phyloP scores from a whole-genome alignment of 2,888 invertebrate genomes.

The Hofmannophila pseudospretella region DNA sequence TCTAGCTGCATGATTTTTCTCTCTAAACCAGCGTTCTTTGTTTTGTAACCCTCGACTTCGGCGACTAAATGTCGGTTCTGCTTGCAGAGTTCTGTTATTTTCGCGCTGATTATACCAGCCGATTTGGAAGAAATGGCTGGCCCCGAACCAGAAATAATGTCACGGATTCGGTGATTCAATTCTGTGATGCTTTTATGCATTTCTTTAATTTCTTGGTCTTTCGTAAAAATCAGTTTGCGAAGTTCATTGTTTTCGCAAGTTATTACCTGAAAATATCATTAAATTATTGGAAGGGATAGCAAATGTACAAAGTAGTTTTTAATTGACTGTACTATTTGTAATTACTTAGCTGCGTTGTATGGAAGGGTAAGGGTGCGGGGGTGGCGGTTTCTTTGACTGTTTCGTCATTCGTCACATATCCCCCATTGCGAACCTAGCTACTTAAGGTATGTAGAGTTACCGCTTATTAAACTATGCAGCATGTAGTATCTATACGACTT shows the following conservation, averaged over 20 bases:
- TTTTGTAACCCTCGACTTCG: constrained; percentile 78
- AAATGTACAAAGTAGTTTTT: no score
- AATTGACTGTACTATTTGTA: no score
- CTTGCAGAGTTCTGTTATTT: constrained; percentile 82
- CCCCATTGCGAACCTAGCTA: no score
- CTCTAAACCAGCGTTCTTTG: constrained; percentile 76
- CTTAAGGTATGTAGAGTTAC: no score
- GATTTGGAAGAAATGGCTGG: constrained; percentile 69
- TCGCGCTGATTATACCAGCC: constrained; percentile 77
- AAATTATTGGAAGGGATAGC: no score
- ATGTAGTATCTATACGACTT: no score
- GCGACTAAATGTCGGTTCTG: constrained; percentile 80
- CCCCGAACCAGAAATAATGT: constrained; percentile 65
- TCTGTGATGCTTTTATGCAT: constrained; percentile 56
- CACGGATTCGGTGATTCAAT: constrained; percentile 67
- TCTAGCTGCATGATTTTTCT: constrained; percentile 66
- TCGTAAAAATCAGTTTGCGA: constrained; percentile 65
- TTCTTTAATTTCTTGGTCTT: constrained; percentile 64
- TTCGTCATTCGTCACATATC: no score
- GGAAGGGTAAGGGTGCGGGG: no score
- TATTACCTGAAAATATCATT: constrained; percentile 66
- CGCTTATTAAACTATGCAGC: no score
- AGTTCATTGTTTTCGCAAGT: constrained; percentile 76
- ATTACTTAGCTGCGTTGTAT: no score
- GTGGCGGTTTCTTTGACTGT: no score